Evolutionary conservation across 2,797 vertebrate species (phyloP).

Genomic region (Neostethus bicornis): DNA sequence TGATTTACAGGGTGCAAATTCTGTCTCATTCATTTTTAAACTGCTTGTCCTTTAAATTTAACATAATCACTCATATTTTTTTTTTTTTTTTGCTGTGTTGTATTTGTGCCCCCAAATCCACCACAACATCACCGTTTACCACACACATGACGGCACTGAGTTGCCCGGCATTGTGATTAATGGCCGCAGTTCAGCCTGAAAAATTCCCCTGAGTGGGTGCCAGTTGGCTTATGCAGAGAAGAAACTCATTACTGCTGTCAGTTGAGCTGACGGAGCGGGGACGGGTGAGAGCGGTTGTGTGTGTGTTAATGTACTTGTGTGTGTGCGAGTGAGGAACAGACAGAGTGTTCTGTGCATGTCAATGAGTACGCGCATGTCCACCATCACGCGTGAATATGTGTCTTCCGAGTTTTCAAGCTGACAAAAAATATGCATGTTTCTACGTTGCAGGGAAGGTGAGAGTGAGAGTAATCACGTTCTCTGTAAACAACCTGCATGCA

Average conservation of each 20-base stretch:
- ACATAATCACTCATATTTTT: conserved; percentile 36
- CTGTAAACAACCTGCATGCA: conserved; percentile 22
- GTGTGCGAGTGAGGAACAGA: conserved; percentile 5
- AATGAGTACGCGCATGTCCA: conserved; percentile 38
- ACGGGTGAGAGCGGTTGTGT: conserved; percentile 54
- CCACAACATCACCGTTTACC: conserved; percentile 66
- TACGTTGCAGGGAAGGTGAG: conserved; percentile 42
- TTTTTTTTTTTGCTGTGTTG: conserved; percentile 43
- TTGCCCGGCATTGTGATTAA: conserved; percentile 89
- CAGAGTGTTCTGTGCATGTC: conserved; percentile 48
- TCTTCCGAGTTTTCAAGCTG: conserved; percentile 44
- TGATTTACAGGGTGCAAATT: conserved; percentile 20
- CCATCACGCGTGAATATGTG: conserved; percentile 56
- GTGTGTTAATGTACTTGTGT: conserved; percentile 26
- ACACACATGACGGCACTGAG: conserved; percentile 76
- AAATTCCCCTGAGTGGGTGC: conserved; percentile 87
- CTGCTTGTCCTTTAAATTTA: conserved; percentile 24
- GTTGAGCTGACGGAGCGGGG: conserved; percentile 76
- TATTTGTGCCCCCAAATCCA: conserved; percentile 30
- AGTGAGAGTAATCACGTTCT: too few species aligned
- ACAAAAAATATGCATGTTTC: conserved; percentile 43
- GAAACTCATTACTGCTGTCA: conserved; percentile 87
- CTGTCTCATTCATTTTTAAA: conserved; percentile 15
- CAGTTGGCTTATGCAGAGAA: conserved; percentile 84
- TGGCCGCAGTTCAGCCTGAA: conserved; percentile 86